Base-by-base conservation (phyloP, 2,797 vertebrate genomes). In the Sebastes trivittatus region DNA sequence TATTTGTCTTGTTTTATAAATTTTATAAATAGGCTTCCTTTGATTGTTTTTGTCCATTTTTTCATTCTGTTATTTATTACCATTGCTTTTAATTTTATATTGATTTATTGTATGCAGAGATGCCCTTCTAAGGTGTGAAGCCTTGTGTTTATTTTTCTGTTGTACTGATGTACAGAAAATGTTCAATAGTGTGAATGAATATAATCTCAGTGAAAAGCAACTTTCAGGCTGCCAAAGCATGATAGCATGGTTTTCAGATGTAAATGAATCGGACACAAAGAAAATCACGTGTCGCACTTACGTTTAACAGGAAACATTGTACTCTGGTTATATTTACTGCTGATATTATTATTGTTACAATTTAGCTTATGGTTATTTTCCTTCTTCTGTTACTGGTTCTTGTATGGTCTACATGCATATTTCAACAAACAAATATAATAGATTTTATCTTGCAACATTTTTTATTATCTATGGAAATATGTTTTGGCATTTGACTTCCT, bases 181-280 rank as follows among this genome's bases (percentile, higher is more conserved):
- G 95, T 96, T 96, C 90, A 94, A 92, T 96, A 93, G 96, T 93
- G 95, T 96, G 96, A 96, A 96, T 96, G 96, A 96, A 95, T 95
- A 95, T 96, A 96, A 96, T 96, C 95, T 96, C 95, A 95, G 94
- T 96, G 95, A 96, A 95, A 95, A 95, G 95, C 95, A 95, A 96
- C 95, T 95, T 96, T 96, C 95, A 94, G 95, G 95, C 96, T 96
- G 94, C 95, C 95, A 95, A 95, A 96, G 96, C 96, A 96, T 96
- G 96, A 96, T 96, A 95, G 96, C 96, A 97, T 96, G 96, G 95
- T 96, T 96, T 96, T 96, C 95, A 96, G 93, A 96, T 95, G 92
- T 96, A 95, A 96, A 94, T 91, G 91, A 96, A 95, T 85, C 85
- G 92, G 95, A 95, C 94, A 95, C 94, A 77, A 90, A 92, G 89